A percentile compares a stretch with the other conserved stretches of the same genome.
Evolutionary conservation across 2,888 invertebrate genomes (phyloP).

Genomic region (Pollenia labialis): DNA sequence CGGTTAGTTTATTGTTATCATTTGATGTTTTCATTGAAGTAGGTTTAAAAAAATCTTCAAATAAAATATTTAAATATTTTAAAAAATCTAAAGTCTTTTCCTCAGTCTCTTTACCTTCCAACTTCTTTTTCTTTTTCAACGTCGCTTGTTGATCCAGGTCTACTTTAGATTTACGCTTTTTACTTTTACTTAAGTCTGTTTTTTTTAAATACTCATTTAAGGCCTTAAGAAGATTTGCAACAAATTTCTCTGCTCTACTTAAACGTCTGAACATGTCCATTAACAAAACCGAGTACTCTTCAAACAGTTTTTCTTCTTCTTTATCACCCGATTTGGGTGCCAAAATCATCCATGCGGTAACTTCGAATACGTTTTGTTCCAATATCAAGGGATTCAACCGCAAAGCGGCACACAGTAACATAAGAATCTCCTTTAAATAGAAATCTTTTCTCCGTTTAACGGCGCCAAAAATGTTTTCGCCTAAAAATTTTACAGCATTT

Average conservation of each 20-base stretch:
- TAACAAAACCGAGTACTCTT: slow-evolving; percentile 79
- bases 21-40: slow-evolving; percentile 1
- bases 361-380: slow-evolving; percentile 79
- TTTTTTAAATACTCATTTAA: slow-evolving; percentile 78
- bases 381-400: slow-evolving; percentile 82
- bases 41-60: slow-evolving; percentile 75
- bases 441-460: slow-evolving; percentile 67
- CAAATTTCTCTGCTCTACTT: slow-evolving; percentile 81
- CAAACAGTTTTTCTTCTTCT: slow-evolving; percentile 76
- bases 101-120: neutral
- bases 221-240: slow-evolving; percentile 79
- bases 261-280: slow-evolving; percentile 82
- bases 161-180: slow-evolving; percentile 69
- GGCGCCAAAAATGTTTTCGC: slow-evolving; percentile 69
- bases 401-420: slow-evolving; percentile 79
- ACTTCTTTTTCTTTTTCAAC: slow-evolving; percentile 36
- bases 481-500: slow-evolving; percentile 73
- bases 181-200: slow-evolving; percentile 59
- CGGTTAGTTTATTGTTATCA: slow-evolving; percentile 21
- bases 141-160: slow-evolving; percentile 15
- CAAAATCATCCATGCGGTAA: slow-evolving; percentile 79
- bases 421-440: slow-evolving; percentile 77
- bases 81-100: neutral
- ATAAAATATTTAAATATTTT: slow-evolving; percentile 75
- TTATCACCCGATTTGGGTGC: slow-evolving; percentile 74